Evolutionary conservation across 2,888 invertebrate species (phyloP), one percentile per base, ranked within the genome.

Genomic region (Hermaeophaga mercurialis): DNA sequence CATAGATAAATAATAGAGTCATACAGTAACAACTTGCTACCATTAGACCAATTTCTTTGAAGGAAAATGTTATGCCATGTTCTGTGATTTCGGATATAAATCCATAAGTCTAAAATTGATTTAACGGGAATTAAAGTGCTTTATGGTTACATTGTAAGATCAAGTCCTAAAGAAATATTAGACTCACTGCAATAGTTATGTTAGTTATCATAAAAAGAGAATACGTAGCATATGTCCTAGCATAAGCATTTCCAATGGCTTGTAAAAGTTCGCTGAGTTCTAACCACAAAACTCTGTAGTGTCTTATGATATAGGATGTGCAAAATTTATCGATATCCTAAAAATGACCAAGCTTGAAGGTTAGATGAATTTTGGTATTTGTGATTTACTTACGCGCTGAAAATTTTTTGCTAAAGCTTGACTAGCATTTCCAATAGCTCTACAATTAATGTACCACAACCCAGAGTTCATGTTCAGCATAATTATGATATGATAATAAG

Each of bases 401-500:
- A 79, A 77, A 64, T 71, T 74, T 8, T 75, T 71, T 1, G 77
- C 77, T 11, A 78, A 64, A 2, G 74, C 73, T 47, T 70, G 68
- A 58, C 78, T 78, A 0, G 86, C 87, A 33, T 84, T 82, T 67
- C 84, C 84, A 54, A 87, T 85, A 1, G 84, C 87, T 67, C 83
- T 80, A 57, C 85, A 86, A 70, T 87, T 87, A 50, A 87, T 87
- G 66, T 85, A 87, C 87, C 87, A 87, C 1, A 87, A 76, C 0
- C 86, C 85, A 59, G 85, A 86, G 70, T 86, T 87, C 87, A 87
- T 87, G 66, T 87, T 87, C 45, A 87, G 84, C 85, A 86, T 87
- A 0, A 82, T 86, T 24, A 87, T 84, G 39, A 87, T 86, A 65
- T 87, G 87, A 67, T 82, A 83, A 68, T 85, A 85, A 0, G 84